These are phyloP conservation scores for Morelia viridis DNA, from an alignment of 2,797 vertebrate genomes.

Conservation along the genomic window DNA sequence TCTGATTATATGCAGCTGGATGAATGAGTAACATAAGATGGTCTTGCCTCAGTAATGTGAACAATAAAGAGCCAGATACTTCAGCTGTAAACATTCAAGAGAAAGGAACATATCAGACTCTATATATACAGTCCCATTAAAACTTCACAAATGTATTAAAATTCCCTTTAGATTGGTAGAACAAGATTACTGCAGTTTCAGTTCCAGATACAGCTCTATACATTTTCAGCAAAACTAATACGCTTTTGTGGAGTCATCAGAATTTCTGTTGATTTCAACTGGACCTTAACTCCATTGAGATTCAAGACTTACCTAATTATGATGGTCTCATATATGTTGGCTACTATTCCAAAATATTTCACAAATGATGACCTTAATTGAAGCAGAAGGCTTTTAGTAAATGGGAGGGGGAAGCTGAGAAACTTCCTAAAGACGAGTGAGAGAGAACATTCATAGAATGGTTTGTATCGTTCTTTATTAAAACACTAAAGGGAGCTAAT, in stretches of 20 bases:
- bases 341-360: no score
- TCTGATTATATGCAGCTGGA: background rate
- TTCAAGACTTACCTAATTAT: background rate
- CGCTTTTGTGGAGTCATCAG: background rate
- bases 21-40: background rate
- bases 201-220: background rate
- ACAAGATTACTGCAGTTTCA: background rate
- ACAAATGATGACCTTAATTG: no score
- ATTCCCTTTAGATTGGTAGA: background rate
- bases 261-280: background rate
- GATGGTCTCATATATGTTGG: no score
- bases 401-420: no score
- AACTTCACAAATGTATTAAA: background rate
- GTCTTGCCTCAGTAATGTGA: background rate
- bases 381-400: no score
- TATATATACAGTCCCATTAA: no score
- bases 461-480: background rate
- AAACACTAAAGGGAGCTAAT: no score
- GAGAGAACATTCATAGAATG: no score
- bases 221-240: background rate
- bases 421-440: no score
- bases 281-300: no score
- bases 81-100: background rate
- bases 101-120: no score
- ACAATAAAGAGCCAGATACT: background rate